These are phyloP conservation scores for Leiothrix lutea DNA, from an alignment of 2,113 vertebrate species.

Conservation along the genomic window DNA sequence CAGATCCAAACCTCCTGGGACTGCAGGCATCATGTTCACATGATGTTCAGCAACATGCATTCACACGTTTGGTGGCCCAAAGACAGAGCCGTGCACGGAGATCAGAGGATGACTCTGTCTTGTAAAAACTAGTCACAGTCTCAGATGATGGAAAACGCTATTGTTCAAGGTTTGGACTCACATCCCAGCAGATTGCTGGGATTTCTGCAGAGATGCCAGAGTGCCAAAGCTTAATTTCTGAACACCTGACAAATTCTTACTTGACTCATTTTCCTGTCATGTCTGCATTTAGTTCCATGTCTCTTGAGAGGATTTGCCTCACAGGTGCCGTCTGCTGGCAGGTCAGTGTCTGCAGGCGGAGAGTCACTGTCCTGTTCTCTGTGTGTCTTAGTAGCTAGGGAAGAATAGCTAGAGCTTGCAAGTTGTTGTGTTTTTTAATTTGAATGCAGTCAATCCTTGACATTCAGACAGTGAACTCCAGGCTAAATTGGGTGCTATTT, in stretches of 20 bases:
- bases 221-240: not conserved
- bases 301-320: not conserved
- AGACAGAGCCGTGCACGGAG: not conserved
- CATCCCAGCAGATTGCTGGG: not conserved
- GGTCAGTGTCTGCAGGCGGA: not conserved
- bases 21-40: not conserved
- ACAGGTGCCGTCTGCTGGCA: not conserved
- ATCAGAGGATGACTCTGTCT: accelerated
- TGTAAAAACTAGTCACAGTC: not conserved
- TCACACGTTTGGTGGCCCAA: accelerated
- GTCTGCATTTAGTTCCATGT: not conserved
- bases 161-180: not conserved
- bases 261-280: not conserved
- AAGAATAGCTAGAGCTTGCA: not conserved
- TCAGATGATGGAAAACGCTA: not conserved
- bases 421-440: not conserved
- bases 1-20: not conserved
- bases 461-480: not conserved
- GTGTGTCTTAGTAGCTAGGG: not conserved
- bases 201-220: not conserved
- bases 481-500: not conserved
- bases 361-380: not conserved
- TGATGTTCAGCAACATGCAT: too few relatives aligned
- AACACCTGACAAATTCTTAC: not conserved
- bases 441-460: not conserved